Base-by-base conservation (phyloP, 2,888 invertebrate species). In the Ectemnius lituratus region DNA sequence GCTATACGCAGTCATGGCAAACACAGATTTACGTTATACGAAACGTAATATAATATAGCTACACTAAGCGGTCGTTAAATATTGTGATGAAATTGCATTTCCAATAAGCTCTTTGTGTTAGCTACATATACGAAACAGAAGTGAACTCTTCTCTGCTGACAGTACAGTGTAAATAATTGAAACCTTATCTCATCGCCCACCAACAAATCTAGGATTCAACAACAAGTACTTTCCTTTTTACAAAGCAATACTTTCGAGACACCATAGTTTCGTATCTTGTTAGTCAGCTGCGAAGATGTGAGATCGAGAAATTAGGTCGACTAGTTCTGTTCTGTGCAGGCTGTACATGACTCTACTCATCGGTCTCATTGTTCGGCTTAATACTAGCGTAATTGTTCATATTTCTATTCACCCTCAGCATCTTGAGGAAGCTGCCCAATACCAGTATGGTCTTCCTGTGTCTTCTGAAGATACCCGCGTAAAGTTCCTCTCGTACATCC, bases 371-470 rank as follows among this genome's bases (percentile, higher is more conserved):
- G 76, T 90, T 90, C 47, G 88, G 88, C 84, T 90, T 90, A 85
- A 90, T 90, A 71, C 89, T 90, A 86, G 90, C 90, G 75, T 90
- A 90, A 84, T 90, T 90, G 85, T 90, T 91, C 85, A 90, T 88
- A 71, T 91, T 90, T 87, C 91, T 89, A 87, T 90, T 90, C 87
- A 90, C 89, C 86, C 89, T 89, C 64, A 91, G 83, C 89, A 91
- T 90, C 79, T 90, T 90, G 69, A 91, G 86, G 84, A 91, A 91
- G 74, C 90, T 91, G 69, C 91, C 90, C 75, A 91, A 81, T 70
- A 91, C 90, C 80, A 91, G 83, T 84, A 91, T 91, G 27, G 91
- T 91, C 79, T 91, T 91, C 73, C 90, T 86, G 73, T 91, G 91
- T 67, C 90, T 86, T 76, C 89, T 85, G 77, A 91, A 91, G 61